Base-by-base conservation (phyloP, 2,888 invertebrate genomes). In the Macrophya alboannulata region DNA sequence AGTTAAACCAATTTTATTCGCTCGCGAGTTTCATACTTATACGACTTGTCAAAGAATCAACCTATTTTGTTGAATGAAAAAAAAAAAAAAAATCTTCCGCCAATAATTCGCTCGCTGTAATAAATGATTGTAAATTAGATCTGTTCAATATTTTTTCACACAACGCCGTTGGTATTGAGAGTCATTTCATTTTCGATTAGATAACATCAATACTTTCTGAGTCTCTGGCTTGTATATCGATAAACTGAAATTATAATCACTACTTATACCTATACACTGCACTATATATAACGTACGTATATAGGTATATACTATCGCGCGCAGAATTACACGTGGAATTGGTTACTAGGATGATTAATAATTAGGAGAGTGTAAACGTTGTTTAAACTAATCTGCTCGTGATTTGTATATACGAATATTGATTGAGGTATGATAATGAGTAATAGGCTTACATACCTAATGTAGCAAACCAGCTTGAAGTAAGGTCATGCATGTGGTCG, bases 401-500 rank as follows among this genome's bases (percentile, higher is more conserved):
- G n/a, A 55, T 55, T 55, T 55, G 55, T n/a, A n/a, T n/a, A n/a
- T n/a, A 6, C 31, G 15, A 68, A 68, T 25, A 3, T 17, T 0
- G 12, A 65, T 68, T 68, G 17, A 31, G 25, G 31, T 15, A 12
- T 31, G 25, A 68, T 68, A 2, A 40, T 9, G 37, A 40, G 71
- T 40, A 40, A 21, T 45, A 45, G 12, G n/a, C 25, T 45, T 45
- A 62, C 81, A 8, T 62, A 81, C 81, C 81, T 81, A 81, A 81
- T 62, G 62, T 17, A 81, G 81, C 37, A 45, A 43, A 65, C 83
- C 31, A 59, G 48, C 10, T 71, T n/a, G 71, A 71, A 83, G 48
- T 71, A 4, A 68, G 45, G 68, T 83, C 83, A 83, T 83, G 51
- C 83, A 83, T 83, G 68, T 48, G 45, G 68, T 68, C 48, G 68